Evolutionary conservation across 1,140 invertebrate species (phyloP), one percentile per base, ranked within the genome.

Genomic region (Bombyx mandarina): DNA sequence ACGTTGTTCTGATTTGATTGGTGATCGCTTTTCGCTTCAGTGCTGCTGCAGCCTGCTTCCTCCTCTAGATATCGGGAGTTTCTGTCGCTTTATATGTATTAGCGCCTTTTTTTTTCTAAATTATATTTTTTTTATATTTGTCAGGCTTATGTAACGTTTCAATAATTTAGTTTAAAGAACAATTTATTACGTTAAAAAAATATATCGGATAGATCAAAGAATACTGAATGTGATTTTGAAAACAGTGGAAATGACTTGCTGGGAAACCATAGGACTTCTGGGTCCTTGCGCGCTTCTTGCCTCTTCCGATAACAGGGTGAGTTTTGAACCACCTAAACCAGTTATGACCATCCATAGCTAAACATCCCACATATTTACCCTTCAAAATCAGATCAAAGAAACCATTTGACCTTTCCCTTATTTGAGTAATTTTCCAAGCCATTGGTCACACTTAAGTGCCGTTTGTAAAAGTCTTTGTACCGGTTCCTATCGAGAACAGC

Each of bases 191-290:
- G 26, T 35, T 3, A 35, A 35, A 35, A 35, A 35, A 2, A 3
- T 35, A 18, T 18, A 18, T 35, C 4, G 26, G 26, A 42, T 66
- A 50, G 64, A 63, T 67, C 61, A 69, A 69, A 63, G 74, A 61
- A 63, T 70, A 67, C 67, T 77, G 65, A 63, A 62, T 65, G 70
- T 62, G 93, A 91, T 71, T 92, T 91, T 73, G 89, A 65, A 89
- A 89, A 60, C 59, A 58, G 59, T 75, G 75, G 75, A 74, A 58
- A 88, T 89, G 87, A 88, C 87, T 77, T 89, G 87, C 75, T 89
- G 87, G 87, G 87, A 89, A 62, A 88, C 77, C 54, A 83, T 89
- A 71, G 85, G 86, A 67, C 79, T 89, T 49, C 75, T 89, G 61
- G 86, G 84, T 56, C 87, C 87, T 45, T 88, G 87, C 71, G 83